phyloP scores from a whole-genome alignment of 2,888 invertebrate species.

The Venustoraphidia nigricollis region DNA sequence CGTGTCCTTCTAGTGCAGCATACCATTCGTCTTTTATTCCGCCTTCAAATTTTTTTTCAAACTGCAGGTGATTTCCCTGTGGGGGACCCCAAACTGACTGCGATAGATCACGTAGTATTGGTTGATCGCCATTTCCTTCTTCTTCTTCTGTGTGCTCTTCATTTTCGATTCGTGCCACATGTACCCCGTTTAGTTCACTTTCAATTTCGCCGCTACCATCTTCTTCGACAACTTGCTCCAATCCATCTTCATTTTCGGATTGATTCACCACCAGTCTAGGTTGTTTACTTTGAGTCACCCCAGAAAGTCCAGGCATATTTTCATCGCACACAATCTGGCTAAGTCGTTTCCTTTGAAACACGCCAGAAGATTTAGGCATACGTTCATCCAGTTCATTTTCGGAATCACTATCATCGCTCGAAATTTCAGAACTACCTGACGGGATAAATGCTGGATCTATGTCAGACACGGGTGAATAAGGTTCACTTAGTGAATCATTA shows the following conservation, averaged over 20 bases:
- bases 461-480: slow-evolving; percentile 7
- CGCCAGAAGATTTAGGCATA: slow-evolving; percentile 3
- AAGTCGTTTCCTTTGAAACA: neutral
- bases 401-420: slow-evolving; percentile 5
- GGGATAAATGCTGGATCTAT: slow-evolving; percentile 7
- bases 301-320: too few relatives aligned
- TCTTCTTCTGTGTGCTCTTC: slow-evolving; percentile 2
- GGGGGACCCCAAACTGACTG: slow-evolving; percentile 8
- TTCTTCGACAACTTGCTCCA: too few relatives aligned
- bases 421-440: slow-evolving; percentile 5
- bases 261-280: too few relatives aligned
- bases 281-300: too few relatives aligned
- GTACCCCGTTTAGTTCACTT: too few relatives aligned
- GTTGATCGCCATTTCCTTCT: slow-evolving; percentile 2
- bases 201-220: too few relatives aligned
- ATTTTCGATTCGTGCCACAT: too few relatives aligned
- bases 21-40: slow-evolving; percentile 7
- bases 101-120: slow-evolving; percentile 6
- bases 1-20: slow-evolving; percentile 5
- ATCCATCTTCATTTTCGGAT: too few relatives aligned
- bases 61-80: slow-evolving; percentile 8
- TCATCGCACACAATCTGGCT: too few relatives aligned
- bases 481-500: slow-evolving; percentile 4
- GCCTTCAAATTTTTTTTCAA: slow-evolving; percentile 10
- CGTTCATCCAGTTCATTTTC: slow-evolving; percentile 2